phyloP scores from a whole-genome alignment of 2,797 vertebrate genomes.

The Phoebastria nigripes region DNA sequence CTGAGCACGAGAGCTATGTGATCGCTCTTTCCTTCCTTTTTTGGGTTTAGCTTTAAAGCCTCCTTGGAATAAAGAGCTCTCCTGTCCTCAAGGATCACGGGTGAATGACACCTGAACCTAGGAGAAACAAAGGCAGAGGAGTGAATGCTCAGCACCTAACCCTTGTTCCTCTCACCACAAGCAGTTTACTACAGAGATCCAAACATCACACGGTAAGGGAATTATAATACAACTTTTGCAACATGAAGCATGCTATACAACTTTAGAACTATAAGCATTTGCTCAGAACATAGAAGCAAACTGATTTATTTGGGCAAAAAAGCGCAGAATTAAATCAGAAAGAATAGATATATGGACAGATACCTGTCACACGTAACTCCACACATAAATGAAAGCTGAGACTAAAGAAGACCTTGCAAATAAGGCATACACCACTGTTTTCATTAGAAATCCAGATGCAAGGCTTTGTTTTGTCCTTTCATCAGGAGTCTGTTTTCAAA shows the following conservation, averaged over 20 bases:
- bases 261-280: background rate
- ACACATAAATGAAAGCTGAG: background rate
- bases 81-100: background rate
- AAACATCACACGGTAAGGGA: background rate
- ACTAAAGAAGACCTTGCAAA: background rate
- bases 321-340: background rate
- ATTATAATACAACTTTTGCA: background rate
- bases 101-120: background rate
- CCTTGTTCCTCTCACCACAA: background rate
- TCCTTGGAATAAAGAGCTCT: background rate
- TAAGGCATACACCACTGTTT: background rate
- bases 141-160: background rate
- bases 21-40: background rate
- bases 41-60: background rate
- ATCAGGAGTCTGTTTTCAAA: background rate
- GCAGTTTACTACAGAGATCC: background rate
- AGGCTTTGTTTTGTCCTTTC: background rate
- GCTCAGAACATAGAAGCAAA: background rate
- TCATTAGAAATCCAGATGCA: background rate
- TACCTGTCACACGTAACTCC: background rate
- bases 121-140: conserved; percentile 14
- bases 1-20: background rate
- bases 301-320: background rate
- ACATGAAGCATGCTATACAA: background rate
- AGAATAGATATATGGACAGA: background rate